Evolutionary conservation across 53 echinoderm and acorn worm species (phyloP), one percentile per base, ranked within the genome.

Genomic region (Paracentrotus lividus): DNA sequence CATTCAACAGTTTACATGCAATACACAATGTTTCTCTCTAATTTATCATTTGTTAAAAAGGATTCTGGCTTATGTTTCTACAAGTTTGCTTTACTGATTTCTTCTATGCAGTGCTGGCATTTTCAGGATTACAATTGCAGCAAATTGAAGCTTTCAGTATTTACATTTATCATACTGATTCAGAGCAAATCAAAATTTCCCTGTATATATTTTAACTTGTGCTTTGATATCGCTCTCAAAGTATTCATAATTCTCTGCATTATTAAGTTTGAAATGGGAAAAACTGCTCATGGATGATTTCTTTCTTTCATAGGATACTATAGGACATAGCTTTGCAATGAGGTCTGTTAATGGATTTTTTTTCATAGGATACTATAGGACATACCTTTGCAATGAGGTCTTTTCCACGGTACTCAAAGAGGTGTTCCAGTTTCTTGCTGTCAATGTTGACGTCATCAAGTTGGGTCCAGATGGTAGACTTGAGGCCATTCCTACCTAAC

Each of bases 341-440:
- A 96, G 90, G 47, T 97, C 97, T 66, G 96, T 99, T 9, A n/a
- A n/a, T n/a, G n/a, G n/a, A n/a, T n/a, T n/a, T n/a, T n/a, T n/a
- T n/a, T n/a, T n/a, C n/a, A n/a, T n/a, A n/a, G n/a, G n/a, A n/a
- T n/a, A n/a, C n/a, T n/a, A 3, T 20, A 86, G 15, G 24, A 89
- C 96, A 85, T 95, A 99, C 99, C 99, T 97, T 99, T 78, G 96
- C 90, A 10, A 96, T 67, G 51, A 96, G 90, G 47, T 97, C 97
- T 66, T 97, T 99, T 9, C 96, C 95, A 51, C 96, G 91, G 85
- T 95, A 97, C 78, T 99, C 99, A 96, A 99, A 99, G 29, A 99
- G 94, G 89, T 97, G 97, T 86, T 99, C 99, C 88, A 99, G 93
- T 67, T 99, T 99, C 54, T 95, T 94, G 77, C 95, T 96, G 93